Percentiles rank a stretch among this genome's conserved stretches.
Conservation (phyloP, 2,113 vertebrate genomes). For the Anthoscopus minutus region DNA sequence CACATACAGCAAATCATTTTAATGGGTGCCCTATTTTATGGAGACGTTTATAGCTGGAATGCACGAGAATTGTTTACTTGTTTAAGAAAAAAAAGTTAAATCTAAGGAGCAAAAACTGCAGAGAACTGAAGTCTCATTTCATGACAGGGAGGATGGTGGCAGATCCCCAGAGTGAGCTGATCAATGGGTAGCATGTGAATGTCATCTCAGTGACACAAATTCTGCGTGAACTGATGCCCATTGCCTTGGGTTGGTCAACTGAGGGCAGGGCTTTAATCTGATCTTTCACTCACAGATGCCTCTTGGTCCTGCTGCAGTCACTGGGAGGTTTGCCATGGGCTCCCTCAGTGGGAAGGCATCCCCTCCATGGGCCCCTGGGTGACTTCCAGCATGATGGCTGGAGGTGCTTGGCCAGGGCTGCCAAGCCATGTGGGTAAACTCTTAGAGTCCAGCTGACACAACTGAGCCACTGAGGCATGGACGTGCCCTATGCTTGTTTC, state of each 20-base stretch:
- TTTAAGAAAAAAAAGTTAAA: not conserved
- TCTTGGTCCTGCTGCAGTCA: not conserved
- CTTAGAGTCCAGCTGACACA: not conserved
- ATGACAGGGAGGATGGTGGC: not conserved
- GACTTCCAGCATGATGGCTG: not conserved
- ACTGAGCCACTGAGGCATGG: not conserved
- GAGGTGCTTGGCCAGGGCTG: not conserved
- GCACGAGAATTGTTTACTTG: constrained; percentile 17
- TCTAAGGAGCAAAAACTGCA: not conserved
- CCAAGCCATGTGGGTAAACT: not conserved
- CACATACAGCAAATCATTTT: constrained; percentile 61
- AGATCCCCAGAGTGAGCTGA: not conserved
- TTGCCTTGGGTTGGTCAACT: not conserved
- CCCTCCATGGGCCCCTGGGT: not conserved
- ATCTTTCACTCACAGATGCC: not conserved
- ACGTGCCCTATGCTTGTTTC: not conserved
- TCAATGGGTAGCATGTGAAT: not conserved
- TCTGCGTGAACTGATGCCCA: accelerated
- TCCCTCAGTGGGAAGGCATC: not conserved
- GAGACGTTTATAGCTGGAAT: constrained; percentile 28
- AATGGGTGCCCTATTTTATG: constrained; percentile 46
- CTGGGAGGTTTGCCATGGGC: not conserved
- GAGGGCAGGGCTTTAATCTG: not conserved
- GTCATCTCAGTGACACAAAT: not conserved
- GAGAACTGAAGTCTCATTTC: not conserved